Evolutionary conservation across 1,140 invertebrate genomes (phyloP), one percentile per base, ranked within the genome.

Genomic region (Zaprionus ornatus): DNA sequence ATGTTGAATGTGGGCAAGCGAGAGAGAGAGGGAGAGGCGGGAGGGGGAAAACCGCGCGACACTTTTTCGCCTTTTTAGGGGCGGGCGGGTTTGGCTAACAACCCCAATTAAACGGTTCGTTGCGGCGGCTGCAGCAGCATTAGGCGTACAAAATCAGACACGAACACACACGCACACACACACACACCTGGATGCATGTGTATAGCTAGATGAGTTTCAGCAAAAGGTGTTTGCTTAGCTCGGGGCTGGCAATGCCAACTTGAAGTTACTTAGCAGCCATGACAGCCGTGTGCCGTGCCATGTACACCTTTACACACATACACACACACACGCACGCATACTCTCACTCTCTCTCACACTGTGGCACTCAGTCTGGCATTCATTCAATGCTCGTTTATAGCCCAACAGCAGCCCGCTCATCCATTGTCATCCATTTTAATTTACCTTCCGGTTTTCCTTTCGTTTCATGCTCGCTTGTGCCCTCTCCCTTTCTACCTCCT

Each of bases 341-440:
- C 45, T 37, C 57, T 57, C 71, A 76, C 74, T 79, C 85, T 85
- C 81, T 90, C 73, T 23, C 19, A 4, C 45, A 10, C 45, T 15
- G 17, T 3, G 40, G 45, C 52, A 66, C 63, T 37, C 56, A 42
- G 40, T 48, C 54, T 37, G 62, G 61, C 74, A 80, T 72, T 84
- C 85, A 90, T 84, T 90, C 73, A 79, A 90, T 90, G 79, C 79
- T 90, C 81, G 79, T 90, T 90, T 85, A 77, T 68, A 81, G 70
- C 68, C 71, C 73, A 79, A 62, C 61, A 55, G 55, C 45, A 66
- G 66, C 29, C 54, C 61, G 64, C 63, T 77, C 81, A 74, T 90
- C 69, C 75, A 85, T 90, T 90, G 85, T 90, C 85, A 90, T 90
- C 85, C 85, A 90, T 90, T 85, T 90, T 90, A 90, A 90, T 90